These are phyloP conservation scores for Pogoniulus pusillus DNA, from an alignment of 2,797 vertebrate species.

Conservation along the genomic window DNA sequence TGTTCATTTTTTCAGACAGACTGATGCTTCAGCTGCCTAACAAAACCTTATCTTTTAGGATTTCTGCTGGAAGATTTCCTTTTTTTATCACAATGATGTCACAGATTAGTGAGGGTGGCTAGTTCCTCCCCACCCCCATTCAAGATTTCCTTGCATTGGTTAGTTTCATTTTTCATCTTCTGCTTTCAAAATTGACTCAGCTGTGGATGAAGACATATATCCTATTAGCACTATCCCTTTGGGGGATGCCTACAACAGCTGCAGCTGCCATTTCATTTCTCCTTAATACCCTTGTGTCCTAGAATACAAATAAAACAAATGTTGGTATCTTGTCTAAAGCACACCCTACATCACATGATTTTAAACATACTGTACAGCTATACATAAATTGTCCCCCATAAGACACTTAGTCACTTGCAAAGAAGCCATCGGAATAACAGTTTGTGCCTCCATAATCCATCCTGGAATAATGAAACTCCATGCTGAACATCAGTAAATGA, in stretches of 20 bases:
- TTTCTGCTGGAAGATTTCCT: constrained; percentile 25
- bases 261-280: constrained; percentile 58
- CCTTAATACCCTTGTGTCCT: constrained; percentile 60
- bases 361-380: not conserved
- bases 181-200: constrained; percentile 59
- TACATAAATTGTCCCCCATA: constrained; percentile 22
- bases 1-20: not conserved
- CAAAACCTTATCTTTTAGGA: not conserved
- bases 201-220: constrained; percentile 51
- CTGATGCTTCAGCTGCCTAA: not conserved
- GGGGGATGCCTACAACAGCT: constrained; percentile 42
- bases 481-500: constrained; percentile 42
- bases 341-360: not conserved
- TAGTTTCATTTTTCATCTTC: constrained; percentile 48
- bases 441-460: constrained; percentile 49
- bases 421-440: constrained; percentile 8
- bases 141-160: constrained; percentile 9
- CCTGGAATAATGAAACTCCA: constrained; percentile 59
- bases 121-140: constrained; percentile 15
- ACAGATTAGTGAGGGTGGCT: not conserved
- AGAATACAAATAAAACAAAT: constrained; percentile 62
- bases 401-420: constrained; percentile 22
- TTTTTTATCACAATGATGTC: constrained; percentile 38
- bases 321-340: not conserved
- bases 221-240: constrained; percentile 55